phyloP scores from a whole-genome alignment of 2,888 invertebrate genomes.

The Idaea biselata region DNA sequence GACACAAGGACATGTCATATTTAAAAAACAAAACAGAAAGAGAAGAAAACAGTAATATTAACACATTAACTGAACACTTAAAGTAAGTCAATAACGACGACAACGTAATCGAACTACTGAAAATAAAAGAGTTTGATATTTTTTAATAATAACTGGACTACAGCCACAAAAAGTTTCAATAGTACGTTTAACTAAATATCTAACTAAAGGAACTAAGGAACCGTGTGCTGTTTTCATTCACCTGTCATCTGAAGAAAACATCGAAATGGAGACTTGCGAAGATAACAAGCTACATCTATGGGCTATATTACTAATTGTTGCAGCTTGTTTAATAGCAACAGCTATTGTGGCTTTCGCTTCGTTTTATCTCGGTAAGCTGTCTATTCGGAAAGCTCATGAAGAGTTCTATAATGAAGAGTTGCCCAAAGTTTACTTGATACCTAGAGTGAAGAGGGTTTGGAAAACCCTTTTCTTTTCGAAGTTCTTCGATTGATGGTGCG shows the following conservation, averaged over 20 bases:
- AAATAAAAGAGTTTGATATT: too few relatives aligned
- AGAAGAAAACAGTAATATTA: too few relatives aligned
- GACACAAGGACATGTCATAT: too few relatives aligned
- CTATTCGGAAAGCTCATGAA: conserved; percentile 12
- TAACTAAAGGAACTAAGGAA: too few relatives aligned
- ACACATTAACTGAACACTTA: too few relatives aligned
- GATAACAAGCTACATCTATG: conserved; percentile 16
- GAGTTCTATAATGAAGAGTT: conserved; percentile 29
- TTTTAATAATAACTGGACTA: too few relatives aligned
- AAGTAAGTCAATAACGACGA: too few relatives aligned
- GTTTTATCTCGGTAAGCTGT: conserved; percentile 37
- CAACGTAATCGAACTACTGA: too few relatives aligned
- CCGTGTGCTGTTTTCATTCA: background rate
- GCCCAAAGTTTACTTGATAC: conserved; percentile 27
- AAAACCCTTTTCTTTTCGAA: conserved; percentile 1
- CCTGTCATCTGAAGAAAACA: conserved; percentile 4
- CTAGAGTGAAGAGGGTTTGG: conserved; percentile 15
- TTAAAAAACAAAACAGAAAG: too few relatives aligned
- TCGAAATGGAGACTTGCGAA: conserved; percentile 3
- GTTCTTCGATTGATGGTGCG: too few relatives aligned
- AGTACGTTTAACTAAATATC: too few relatives aligned
- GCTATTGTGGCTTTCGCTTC: conserved; percentile 29
- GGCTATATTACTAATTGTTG: conserved; percentile 35
- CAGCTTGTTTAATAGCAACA: conserved; percentile 28
- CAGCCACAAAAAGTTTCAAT: too few relatives aligned